A percentile compares a stretch with the other conserved stretches of the same genome.
phyloP scores from a whole-genome alignment of 2,113 vertebrate species.

The Saccopteryx bilineata region DNA sequence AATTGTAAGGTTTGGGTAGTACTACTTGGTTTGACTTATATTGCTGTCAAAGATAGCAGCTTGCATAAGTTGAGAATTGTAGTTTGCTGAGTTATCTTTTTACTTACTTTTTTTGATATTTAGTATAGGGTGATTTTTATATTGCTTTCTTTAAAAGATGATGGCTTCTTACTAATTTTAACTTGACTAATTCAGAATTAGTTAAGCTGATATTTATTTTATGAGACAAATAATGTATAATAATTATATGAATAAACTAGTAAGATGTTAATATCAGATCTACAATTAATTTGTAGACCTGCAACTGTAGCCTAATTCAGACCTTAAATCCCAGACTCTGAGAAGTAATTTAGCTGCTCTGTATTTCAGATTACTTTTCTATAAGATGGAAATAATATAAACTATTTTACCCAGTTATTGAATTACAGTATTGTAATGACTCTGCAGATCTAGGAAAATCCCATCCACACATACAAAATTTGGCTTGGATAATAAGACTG shows the following conservation, averaged over 20 bases:
- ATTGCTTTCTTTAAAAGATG: neutral
- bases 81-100: neutral
- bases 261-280: neutral
- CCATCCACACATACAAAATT: neutral
- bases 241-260: neutral
- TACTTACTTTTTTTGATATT: neutral
- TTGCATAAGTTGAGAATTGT: neutral
- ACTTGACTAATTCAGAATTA: neutral
- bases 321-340: neutral
- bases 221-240: neutral
- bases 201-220: neutral
- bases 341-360: neutral
- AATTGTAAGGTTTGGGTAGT: neutral
- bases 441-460: neutral
- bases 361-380: neutral
- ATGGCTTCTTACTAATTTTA: neutral
- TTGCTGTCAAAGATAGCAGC: neutral
- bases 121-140: neutral
- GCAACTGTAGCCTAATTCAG: neutral
- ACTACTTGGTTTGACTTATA: neutral
- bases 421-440: neutral
- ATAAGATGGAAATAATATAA: neutral
- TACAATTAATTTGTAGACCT: neutral
- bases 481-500: neutral
- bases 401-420: neutral